These are phyloP conservation scores for Myotis lucifugus DNA, from an alignment of 2,113 vertebrate genomes.

Conservation along the genomic window DNA sequence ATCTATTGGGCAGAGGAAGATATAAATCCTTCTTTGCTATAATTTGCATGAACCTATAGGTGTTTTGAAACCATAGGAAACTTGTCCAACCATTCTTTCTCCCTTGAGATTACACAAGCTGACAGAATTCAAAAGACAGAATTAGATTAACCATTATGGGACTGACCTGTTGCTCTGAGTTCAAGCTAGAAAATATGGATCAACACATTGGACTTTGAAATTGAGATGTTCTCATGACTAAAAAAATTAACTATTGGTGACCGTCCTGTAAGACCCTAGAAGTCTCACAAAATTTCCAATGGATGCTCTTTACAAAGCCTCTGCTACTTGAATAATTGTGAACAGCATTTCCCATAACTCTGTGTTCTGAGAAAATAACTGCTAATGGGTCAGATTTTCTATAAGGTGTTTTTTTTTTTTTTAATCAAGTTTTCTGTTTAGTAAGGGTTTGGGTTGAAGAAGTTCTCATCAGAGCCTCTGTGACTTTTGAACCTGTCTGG, in stretches of 20 bases:
- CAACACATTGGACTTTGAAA: not conserved
- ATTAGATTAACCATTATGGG: not conserved
- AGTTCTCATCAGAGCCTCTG: not conserved
- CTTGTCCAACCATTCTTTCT: not conserved
- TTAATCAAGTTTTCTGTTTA: not conserved
- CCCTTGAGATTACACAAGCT: not conserved
- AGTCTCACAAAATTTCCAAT: not conserved
- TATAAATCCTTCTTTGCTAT: not conserved
- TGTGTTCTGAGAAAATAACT: not conserved
- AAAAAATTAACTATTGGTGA: not conserved
- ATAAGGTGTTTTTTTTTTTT: not conserved
- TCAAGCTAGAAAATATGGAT: not conserved
- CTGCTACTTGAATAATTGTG: not conserved
- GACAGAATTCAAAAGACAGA: slow-evolving; percentile 18
- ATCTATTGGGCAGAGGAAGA: not conserved
- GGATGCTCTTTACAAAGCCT: not conserved
- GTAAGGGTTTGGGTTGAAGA: not conserved
- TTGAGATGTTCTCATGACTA: not conserved
- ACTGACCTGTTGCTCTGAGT: not conserved
- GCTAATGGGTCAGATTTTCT: not conserved
- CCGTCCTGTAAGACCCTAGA: not conserved
- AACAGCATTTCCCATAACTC: not conserved
- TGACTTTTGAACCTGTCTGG: not conserved
- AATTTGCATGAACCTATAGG: not conserved
- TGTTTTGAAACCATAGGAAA: slow-evolving; percentile 32